Base-by-base conservation (phyloP, 2,888 invertebrate species). In the Brenthis ino region DNA sequence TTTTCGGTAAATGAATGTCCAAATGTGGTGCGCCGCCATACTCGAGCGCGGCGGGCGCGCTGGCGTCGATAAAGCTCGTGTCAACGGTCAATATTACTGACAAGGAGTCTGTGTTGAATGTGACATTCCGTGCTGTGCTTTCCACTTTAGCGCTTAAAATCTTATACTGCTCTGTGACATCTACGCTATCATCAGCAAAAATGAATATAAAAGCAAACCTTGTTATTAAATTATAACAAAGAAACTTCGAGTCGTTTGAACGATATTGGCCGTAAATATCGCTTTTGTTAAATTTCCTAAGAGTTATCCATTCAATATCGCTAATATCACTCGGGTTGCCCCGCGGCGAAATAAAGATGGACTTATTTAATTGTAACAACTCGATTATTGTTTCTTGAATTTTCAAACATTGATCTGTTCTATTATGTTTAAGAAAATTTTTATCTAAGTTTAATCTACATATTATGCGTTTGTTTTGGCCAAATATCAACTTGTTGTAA, bases 1-100 rank as follows among this genome's bases (percentile, higher is more conserved):
- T 95, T 74, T 93, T 93, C 1, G 96, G 96, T 66, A 96, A 88
- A 82, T 94, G 93, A 69, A 96, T 93, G 77, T 95, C 94, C 68
- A 96, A 89, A 70, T 94, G 93, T 20, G 96, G 96, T 69, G 94
- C 93, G 67, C 94, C 94, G 11, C 95, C 95, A 75, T 86, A 86
- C 72, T 88, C 83, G 33, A 80, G 77, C 37, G 78, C 74, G 56
- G 80, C 80, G 6, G 84, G 83, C 64, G 80, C 85, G 5, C 87
- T 87, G n/a, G 82, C 78, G 70, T 93, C 91, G 24, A 91, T 77
- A 57, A 92, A 93, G 67, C 74, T 83, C 0, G 82, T 79, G 72
- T 91, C 92, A 0, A 89, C 75, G 14, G 88, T 90, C 37, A 92
- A 70, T 3, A 90, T 80, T 3, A 78, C 74, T 14, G 86, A 83